A percentile compares a stretch with the other conserved stretches of the same genome.
phyloP scores from a whole-genome alignment of 53 echinoderm and acorn worm genomes.

The Stichopus horrens region DNA sequence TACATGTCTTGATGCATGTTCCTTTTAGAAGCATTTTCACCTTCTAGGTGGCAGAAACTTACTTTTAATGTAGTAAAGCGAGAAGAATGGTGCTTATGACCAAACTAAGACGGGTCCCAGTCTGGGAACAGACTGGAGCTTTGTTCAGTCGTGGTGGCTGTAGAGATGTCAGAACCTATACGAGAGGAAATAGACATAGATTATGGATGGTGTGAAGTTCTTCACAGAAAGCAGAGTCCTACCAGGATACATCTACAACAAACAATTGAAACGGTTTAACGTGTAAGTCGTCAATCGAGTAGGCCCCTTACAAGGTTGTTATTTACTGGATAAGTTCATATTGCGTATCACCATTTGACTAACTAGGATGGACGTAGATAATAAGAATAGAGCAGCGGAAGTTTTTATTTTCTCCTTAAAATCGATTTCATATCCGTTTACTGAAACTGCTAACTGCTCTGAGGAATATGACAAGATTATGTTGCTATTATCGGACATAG shows the following conservation, averaged over 20 bases:
- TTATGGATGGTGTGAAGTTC: constrained; percentile 21
- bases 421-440: constrained; percentile 22
- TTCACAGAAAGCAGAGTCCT: constrained; percentile 51
- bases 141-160: constrained; percentile 61
- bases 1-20: no score
- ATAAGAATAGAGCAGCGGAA: constrained; percentile 47
- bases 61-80: no score
- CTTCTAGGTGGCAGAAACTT: no score
- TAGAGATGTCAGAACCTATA: constrained; percentile 4
- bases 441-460: background rate
- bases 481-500: no score
- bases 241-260: constrained; percentile 51
- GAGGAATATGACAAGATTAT: no score
- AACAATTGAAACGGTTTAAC: constrained; percentile 58
- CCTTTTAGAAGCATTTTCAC: no score
- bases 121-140: constrained; percentile 58
- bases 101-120: constrained; percentile 53
- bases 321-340: no score
- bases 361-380: no score
- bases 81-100: constrained; percentile 32
- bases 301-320: no score
- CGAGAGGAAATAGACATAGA: constrained; percentile 16
- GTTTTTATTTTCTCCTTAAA: constrained; percentile 13
- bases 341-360: no score
- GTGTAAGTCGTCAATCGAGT: constrained; percentile 61